A percentile compares a stretch with the other conserved stretches of the same genome.
Conservation (phyloP, 2,888 invertebrate genomes). For the Agrochola lota region DNA sequence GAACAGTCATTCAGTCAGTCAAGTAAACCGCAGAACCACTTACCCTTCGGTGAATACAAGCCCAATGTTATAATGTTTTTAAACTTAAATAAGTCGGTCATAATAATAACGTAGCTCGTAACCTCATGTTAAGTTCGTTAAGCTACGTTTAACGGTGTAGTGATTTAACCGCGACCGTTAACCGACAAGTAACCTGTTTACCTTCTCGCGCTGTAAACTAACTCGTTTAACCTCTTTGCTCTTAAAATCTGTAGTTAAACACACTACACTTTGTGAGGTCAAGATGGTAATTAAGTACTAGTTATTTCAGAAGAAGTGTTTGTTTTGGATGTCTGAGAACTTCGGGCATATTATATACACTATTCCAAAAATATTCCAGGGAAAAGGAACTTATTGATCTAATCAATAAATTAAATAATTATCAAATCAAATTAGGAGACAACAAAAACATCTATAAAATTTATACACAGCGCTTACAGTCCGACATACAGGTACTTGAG, state of each 20-base stretch:
- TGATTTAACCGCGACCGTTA: constrained; percentile 54
- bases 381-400: too few relatives aligned
- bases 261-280: constrained; percentile 14
- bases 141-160: constrained; percentile 29
- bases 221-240: constrained; percentile 43
- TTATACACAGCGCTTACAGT: too few relatives aligned
- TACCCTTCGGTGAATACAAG: background rate
- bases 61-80: background rate
- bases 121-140: constrained; percentile 39
- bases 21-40: background rate
- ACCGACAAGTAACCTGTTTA: constrained; percentile 54
- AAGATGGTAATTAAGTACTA: background rate
- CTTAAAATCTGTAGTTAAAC: constrained; percentile 45
- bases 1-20: background rate
- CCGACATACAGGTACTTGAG: too few relatives aligned
- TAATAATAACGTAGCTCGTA: constrained; percentile 20
- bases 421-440: too few relatives aligned
- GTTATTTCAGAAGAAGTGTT: background rate
- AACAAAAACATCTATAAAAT: too few relatives aligned
- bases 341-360: background rate
- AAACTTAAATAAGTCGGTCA: constrained; percentile 3
- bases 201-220: constrained; percentile 41
- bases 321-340: background rate
- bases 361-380: too few relatives aligned
- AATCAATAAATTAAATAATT: too few relatives aligned